A percentile compares a stretch with the other conserved stretches of the same genome.
These are phyloP conservation scores for Junonia oenone DNA, from an alignment of 2,888 invertebrate species.

Conservation along the genomic window DNA sequence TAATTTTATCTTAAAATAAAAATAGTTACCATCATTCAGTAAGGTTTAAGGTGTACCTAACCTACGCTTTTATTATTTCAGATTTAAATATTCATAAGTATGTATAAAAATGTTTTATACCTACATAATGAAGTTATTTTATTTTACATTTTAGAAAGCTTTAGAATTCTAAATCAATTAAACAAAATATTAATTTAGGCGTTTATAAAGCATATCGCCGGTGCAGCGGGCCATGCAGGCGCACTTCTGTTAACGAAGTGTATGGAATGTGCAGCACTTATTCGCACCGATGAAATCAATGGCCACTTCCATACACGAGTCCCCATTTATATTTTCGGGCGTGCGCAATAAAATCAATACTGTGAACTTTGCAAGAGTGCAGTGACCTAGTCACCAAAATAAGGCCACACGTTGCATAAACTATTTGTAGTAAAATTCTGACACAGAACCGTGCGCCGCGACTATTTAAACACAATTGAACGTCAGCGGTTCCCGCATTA, in stretches of 20 bases:
- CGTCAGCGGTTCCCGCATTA: conserved; percentile 5
- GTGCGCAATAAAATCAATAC: conserved; percentile 79
- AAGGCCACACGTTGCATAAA: conserved; percentile 63
- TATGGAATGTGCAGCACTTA: conserved; percentile 28
- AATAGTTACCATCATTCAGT: too few species aligned
- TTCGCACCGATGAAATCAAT: conserved; percentile 42
- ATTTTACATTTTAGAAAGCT: background rate
- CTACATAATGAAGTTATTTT: too few species aligned
- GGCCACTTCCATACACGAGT: conserved; percentile 46
- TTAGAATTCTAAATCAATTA: background rate
- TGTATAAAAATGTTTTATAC: too few species aligned
- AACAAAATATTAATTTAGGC: background rate
- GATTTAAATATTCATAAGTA: background rate
- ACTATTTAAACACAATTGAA: conserved; percentile 10
- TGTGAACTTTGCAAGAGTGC: conserved; percentile 73
- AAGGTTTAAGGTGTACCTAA: too few species aligned
- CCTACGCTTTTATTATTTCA: too few species aligned
- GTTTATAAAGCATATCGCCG: conserved; percentile 7
- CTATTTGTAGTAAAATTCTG: conserved; percentile 47
- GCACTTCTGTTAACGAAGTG: conserved; percentile 25
- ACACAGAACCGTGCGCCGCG: background rate
- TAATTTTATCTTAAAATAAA: too few species aligned
- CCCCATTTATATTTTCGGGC: conserved; percentile 75
- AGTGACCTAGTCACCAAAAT: conserved; percentile 70
- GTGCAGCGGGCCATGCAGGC: background rate